Percentiles rank a stretch among this genome's conserved stretches.
Conservation (phyloP, 2,113 vertebrate genomes). For the Sula dactylatra region DNA sequence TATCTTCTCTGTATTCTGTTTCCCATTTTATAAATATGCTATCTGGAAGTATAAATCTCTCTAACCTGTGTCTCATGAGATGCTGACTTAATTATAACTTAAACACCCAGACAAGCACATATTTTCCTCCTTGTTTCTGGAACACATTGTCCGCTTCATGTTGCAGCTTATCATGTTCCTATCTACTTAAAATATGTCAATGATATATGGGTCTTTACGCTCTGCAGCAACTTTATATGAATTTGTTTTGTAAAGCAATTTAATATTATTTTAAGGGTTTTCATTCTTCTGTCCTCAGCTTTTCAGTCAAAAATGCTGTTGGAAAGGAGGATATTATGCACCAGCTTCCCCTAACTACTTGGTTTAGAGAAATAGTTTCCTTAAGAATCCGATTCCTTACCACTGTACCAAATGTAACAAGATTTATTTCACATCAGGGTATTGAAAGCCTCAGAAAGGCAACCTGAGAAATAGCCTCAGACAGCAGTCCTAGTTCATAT, state of each 20-base stretch:
- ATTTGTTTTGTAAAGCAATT: not conserved
- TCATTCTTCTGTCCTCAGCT: not conserved
- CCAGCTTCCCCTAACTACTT: not conserved
- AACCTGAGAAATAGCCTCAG: not conserved
- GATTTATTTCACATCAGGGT: not conserved
- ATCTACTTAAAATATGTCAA: not conserved
- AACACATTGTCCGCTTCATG: not conserved
- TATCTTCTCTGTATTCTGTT: not conserved
- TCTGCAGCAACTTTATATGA: not conserved
- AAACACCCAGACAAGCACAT: not conserved
- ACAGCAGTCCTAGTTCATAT: not conserved
- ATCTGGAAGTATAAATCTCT: not conserved
- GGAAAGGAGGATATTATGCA: not conserved
- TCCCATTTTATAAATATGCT: not conserved
- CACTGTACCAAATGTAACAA: not conserved
- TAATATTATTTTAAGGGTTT: not conserved
- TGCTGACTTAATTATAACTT: not conserved
- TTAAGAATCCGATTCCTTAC: not conserved
- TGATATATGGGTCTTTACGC: not conserved
- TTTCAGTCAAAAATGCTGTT: not conserved
- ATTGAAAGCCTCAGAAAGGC: not conserved
- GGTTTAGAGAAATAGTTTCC: not conserved
- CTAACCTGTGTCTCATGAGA: not conserved
- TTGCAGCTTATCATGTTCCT: not conserved
- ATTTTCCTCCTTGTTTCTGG: not conserved